These are phyloP conservation scores for Cryptotis parvus DNA, from an alignment of 2,113 vertebrate genomes.

Conservation along the genomic window DNA sequence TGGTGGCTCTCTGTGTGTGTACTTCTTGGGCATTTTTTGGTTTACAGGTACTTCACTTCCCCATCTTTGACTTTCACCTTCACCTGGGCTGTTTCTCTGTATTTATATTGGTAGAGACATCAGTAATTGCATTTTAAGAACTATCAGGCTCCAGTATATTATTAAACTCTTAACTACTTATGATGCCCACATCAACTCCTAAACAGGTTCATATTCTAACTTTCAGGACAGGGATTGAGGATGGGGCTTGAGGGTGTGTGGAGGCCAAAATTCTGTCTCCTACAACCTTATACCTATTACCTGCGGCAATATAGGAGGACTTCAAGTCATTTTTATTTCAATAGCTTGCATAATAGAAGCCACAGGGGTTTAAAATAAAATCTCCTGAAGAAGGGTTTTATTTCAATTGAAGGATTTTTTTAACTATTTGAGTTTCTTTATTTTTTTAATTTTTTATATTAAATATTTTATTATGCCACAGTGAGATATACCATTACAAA, in stretches of 20 bases:
- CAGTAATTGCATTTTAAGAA: not conserved
- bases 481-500: too few relatives aligned
- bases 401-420: too few relatives aligned
- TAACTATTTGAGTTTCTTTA: too few relatives aligned
- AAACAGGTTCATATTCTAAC: conserved; percentile 2
- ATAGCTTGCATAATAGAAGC: conserved; percentile 2
- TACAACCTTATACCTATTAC: not conserved
- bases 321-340: conserved; percentile 2
- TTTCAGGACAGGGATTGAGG: conserved; percentile 2
- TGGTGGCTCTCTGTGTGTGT: not conserved
- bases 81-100: not conserved
- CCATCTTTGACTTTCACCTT: not conserved
- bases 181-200: not conserved
- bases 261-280: too few relatives aligned
- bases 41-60: not conserved
- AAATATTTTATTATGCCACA: too few relatives aligned
- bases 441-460: too few relatives aligned
- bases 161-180: conserved; percentile 17
- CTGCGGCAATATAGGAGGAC: not conserved
- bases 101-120: not conserved
- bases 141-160: not conserved
- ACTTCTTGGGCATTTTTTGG: not conserved
- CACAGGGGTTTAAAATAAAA: too few relatives aligned
- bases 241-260: not conserved
- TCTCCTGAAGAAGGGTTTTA: too few relatives aligned